Base-by-base conservation (phyloP, 2,888 invertebrate species). In the Lysandra bellargus region DNA sequence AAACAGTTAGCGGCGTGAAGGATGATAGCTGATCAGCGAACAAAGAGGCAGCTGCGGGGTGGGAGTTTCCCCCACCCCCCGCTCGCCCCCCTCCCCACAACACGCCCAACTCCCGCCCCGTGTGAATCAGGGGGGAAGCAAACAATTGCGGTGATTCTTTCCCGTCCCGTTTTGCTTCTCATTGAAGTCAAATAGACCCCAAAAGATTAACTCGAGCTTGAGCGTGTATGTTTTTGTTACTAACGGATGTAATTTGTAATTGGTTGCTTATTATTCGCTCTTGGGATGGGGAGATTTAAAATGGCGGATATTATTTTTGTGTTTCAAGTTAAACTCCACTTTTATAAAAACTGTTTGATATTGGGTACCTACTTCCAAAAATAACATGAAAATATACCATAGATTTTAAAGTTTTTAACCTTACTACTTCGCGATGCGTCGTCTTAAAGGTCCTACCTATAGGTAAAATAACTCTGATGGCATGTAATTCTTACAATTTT, bases 131-230 rank as follows among this genome's bases (percentile, higher is more conserved):
- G 89, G 93, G 93, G 92, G 88, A 88, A 87, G 85, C 86, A 69
- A 33, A 69, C 88, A 89, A 91, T 89, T 89, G 88, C 88, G 85
- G 87, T 87, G 90, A 89, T 91, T 92, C 91, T 91, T 89, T 74
- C 60, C 60, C 87, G 86, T 85, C 86, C 9, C 87, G 88, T 89
- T 90, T 89, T 80, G 79, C 80, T 80, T 85, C 85, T 90, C 89
- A 89, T 90, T 89, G 84, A 83, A 88, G 88, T 90, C 90, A 90
- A 93, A 92, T 91, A 90, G 90, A 87, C 88, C 90, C 90, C 85
- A 85, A 81, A 81, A 85, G 90, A 92, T 92, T 92, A 90, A 90
- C 87, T 88, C 85, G 88, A 87, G 91, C 89, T 89, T 90, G 37
- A 74, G 89, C 80, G 82, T 74, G 40, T 44, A 85, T 86, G 89